These are phyloP conservation scores for Limonius californicus DNA, from an alignment of 1,140 invertebrate genomes.

Conservation along the genomic window DNA sequence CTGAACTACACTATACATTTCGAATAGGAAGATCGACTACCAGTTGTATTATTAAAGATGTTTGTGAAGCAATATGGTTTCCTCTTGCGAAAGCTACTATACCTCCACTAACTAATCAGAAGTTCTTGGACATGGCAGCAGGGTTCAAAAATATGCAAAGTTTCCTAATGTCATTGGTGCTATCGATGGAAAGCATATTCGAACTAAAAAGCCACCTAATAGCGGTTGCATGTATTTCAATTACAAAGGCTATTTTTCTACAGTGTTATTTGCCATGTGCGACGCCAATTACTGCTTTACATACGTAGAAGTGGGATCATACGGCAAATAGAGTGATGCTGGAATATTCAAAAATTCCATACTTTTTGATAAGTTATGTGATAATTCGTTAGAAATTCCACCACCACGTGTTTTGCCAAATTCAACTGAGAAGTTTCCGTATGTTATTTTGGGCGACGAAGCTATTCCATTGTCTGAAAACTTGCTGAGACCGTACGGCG, in stretches of 20 bases:
- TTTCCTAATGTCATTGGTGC: conserved; percentile 44
- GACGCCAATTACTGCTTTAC: conserved; percentile 40
- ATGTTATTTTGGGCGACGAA: conserved; percentile 46
- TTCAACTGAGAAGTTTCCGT: too few species aligned
- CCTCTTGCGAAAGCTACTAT: conserved; percentile 23
- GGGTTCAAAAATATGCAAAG: conserved; percentile 32
- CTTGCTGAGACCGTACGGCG: conserved; percentile 44
- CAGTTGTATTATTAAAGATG: conserved; percentile 31
- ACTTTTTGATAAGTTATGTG: conserved; percentile 30
- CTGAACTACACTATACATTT: conserved; percentile 29
- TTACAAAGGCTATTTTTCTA: conserved; percentile 35
- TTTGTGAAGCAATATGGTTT: conserved; percentile 33
- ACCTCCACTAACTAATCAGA: conserved; percentile 20
- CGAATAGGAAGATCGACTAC: conserved; percentile 33
- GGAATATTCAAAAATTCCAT: conserved; percentile 39
- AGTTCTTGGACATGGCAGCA: conserved; percentile 19
- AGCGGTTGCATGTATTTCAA: too few species aligned
- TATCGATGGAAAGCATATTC: conserved; percentile 48
- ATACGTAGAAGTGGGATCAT: conserved; percentile 45
- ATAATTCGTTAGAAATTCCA: conserved; percentile 28
- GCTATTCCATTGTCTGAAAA: conserved; percentile 41
- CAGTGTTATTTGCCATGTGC: conserved; percentile 34
- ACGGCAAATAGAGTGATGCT: conserved; percentile 42
- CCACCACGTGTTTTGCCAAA: conserved; percentile 29
- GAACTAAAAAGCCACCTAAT: too few species aligned